Percentiles rank a stretch among this genome's conserved stretches.
phyloP scores from a whole-genome alignment of 2,888 invertebrate species.

The Tineola bisselliella region DNA sequence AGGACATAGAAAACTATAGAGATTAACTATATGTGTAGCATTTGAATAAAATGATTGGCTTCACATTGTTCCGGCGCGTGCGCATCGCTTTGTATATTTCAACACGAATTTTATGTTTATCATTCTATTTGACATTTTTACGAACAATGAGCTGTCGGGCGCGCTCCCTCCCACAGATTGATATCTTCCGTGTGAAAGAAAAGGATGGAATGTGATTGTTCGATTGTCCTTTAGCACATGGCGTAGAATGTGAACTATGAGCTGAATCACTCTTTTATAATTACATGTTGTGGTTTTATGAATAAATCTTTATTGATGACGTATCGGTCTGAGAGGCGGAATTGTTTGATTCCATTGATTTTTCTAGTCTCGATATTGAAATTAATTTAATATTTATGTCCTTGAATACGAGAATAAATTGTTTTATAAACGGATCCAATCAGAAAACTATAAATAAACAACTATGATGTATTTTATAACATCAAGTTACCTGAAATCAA shows the following conservation, averaged over 20 bases:
- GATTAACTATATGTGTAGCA: slow-evolving; percentile 23
- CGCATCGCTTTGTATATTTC: slow-evolving; percentile 41
- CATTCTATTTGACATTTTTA: slow-evolving; percentile 65
- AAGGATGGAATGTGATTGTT: slow-evolving; percentile 41
- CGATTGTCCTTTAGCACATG: slow-evolving; percentile 32
- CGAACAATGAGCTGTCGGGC: slow-evolving; percentile 45
- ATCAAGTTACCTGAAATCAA: slow-evolving; percentile 17
- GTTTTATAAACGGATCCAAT: background rate
- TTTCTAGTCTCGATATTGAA: background rate
- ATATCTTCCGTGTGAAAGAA: slow-evolving; percentile 25
- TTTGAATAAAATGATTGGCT: slow-evolving; percentile 51
- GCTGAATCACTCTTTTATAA: slow-evolving; percentile 56
- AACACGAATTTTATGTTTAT: slow-evolving; percentile 63
- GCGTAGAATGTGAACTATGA: slow-evolving; percentile 41
- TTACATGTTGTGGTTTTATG: slow-evolving; percentile 33
- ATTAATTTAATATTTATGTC: background rate
- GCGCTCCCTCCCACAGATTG: slow-evolving; percentile 33
- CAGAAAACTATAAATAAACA: background rate
- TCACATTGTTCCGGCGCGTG: slow-evolving; percentile 40
- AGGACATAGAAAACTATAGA: slow-evolving; percentile 13
- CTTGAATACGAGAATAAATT: background rate
- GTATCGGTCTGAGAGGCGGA: background rate
- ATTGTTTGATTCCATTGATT: background rate
- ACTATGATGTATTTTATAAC: background rate
- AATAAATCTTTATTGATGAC: slow-evolving; percentile 27